Conservation (phyloP, 2,888 invertebrate genomes). For the Cylloceria caligata region DNA sequence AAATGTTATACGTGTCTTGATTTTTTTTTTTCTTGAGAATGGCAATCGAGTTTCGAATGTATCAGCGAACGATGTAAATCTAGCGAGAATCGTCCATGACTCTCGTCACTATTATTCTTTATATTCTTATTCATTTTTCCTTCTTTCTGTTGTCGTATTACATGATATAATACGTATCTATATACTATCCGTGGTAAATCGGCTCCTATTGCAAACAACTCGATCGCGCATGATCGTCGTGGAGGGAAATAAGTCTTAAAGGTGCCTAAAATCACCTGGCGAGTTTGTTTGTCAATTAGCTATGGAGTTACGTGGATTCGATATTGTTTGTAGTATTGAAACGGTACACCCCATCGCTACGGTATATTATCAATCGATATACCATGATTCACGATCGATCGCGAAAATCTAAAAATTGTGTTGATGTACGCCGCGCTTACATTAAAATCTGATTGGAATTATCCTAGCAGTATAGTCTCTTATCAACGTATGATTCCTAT, state of each 20-base stretch:
- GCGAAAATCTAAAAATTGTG: slow-evolving; percentile 37
- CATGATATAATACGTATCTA: slow-evolving; percentile 53
- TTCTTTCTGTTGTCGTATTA: slow-evolving; percentile 53
- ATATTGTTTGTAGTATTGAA: slow-evolving; percentile 34
- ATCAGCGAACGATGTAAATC: slow-evolving; percentile 65
- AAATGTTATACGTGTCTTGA: slow-evolving; percentile 51
- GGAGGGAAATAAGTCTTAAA: slow-evolving; percentile 81
- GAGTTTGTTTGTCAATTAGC: slow-evolving; percentile 68
- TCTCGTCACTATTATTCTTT: slow-evolving; percentile 29
- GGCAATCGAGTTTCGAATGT: slow-evolving; percentile 55
- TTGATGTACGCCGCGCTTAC: slow-evolving; percentile 45
- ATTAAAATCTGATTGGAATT: slow-evolving; percentile 63
- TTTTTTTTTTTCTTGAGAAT: slow-evolving; percentile 37
- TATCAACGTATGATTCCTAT: slow-evolving; percentile 39
- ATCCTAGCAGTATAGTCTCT: slow-evolving; percentile 49
- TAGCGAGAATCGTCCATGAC: slow-evolving; percentile 67
- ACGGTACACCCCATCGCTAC: slow-evolving; percentile 18
- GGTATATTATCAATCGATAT: slow-evolving; percentile 26
- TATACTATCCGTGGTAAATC: slow-evolving; percentile 68
- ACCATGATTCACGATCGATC: slow-evolving; percentile 25
- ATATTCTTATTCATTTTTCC: slow-evolving; percentile 19
- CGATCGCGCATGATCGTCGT: slow-evolving; percentile 69
- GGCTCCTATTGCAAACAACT: slow-evolving; percentile 64
- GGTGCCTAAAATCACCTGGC: slow-evolving; percentile 77
- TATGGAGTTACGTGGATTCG: slow-evolving; percentile 50